phyloP scores from a whole-genome alignment of 2,797 vertebrate genomes.

The Coluber constrictor region DNA sequence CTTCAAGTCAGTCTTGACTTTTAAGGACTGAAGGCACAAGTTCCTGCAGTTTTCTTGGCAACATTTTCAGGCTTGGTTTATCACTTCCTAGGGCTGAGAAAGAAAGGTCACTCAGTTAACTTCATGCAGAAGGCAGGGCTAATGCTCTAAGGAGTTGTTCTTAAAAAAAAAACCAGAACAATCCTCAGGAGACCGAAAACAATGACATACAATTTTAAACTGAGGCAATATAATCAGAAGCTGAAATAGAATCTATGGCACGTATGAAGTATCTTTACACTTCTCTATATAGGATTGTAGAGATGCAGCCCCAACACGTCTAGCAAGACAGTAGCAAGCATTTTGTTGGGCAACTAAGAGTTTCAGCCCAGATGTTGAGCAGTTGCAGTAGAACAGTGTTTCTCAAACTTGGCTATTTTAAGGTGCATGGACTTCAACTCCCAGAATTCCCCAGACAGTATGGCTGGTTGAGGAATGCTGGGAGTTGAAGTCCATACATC shows the following conservation, averaged over 20 bases:
- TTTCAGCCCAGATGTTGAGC: background rate
- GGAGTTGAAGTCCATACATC: too few species aligned
- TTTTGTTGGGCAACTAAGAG: background rate
- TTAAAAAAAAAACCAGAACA: background rate
- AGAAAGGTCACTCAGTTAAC: background rate
- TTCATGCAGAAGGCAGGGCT: background rate
- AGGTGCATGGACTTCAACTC: too few species aligned
- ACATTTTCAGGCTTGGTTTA: background rate
- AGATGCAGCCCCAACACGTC: background rate
- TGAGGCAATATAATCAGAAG: background rate
- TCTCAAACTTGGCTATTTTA: too few species aligned
- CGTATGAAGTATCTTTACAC: background rate
- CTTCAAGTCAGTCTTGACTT: background rate
- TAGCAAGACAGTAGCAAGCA: background rate
- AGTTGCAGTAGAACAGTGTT: background rate
- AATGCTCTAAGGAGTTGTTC: background rate
- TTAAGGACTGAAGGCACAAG: background rate
- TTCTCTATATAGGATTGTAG: background rate
- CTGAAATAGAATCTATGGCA: background rate
- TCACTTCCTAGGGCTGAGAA: background rate
- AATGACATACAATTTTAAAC: background rate
- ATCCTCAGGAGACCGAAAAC: background rate
- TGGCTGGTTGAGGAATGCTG: too few species aligned
- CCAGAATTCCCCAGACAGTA: too few species aligned
- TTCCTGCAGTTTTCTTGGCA: background rate